These are phyloP conservation scores for Capreolus pygargus DNA, from an alignment of 2,113 vertebrate species.

Conservation along the genomic window DNA sequence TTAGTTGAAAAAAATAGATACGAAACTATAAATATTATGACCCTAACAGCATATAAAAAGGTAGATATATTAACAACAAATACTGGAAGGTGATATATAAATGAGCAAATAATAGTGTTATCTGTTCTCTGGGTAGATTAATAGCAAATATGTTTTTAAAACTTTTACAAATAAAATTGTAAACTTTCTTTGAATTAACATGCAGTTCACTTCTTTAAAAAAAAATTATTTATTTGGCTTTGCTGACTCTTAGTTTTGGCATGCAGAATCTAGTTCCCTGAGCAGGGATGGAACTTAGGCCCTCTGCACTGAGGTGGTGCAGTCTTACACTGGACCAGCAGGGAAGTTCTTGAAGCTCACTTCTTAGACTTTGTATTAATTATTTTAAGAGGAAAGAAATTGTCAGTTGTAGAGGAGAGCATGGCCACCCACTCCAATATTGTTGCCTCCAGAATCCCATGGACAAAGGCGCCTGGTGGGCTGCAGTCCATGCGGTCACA, in stretches of 20 bases:
- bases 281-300: not conserved
- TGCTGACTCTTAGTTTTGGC: not conserved
- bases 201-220: not conserved
- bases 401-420: not conserved
- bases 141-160: not conserved
- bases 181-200: not conserved
- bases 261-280: not conserved
- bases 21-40: not conserved
- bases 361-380: not conserved
- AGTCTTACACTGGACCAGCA: not conserved
- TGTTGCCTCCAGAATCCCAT: not conserved
- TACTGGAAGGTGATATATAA: not conserved
- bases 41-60: not conserved
- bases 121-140: not conserved
- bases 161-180: not conserved
- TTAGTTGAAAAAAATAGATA: not conserved
- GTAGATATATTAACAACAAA: not conserved
- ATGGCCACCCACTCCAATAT: not conserved
- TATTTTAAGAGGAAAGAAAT: not conserved
- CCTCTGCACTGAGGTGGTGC: not conserved
- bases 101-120: not conserved
- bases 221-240: not conserved
- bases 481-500: not conserved
- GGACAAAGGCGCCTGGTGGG: not conserved
- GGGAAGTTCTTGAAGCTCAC: not conserved